A percentile compares a stretch with the other conserved stretches of the same genome.
Conservation (phyloP, 35 echinoderm and acorn worm species). For the Ophiothrix spiculata region DNA sequence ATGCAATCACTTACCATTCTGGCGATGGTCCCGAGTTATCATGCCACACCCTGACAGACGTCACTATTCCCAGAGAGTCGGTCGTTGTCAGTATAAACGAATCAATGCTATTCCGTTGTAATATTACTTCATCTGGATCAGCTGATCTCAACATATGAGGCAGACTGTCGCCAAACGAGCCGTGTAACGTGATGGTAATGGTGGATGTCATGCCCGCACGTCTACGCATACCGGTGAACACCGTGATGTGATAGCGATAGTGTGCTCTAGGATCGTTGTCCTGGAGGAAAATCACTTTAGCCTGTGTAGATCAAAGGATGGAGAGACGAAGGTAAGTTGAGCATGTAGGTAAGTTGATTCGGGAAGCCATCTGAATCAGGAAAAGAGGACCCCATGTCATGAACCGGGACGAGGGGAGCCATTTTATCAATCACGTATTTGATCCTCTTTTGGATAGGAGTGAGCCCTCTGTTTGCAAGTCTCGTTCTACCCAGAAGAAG, state of each 20-base stretch:
- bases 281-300: constrained; percentile 51
- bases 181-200: constrained; percentile 71
- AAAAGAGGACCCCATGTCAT: too few species aligned
- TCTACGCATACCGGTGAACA: constrained; percentile 79
- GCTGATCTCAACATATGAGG: constrained; percentile 81
- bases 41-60: constrained; percentile 79
- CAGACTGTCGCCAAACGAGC: constrained; percentile 54
- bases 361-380: too few species aligned
- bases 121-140: constrained; percentile 18
- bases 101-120: constrained; percentile 60
- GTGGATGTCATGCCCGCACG: constrained; percentile 73
- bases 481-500: too few species aligned
- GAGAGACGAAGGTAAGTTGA: too few species aligned
- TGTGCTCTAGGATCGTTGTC: constrained; percentile 66
- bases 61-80: constrained; percentile 52
- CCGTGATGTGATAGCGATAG: constrained; percentile 78
- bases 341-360: too few species aligned
- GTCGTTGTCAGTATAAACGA: constrained; percentile 78
- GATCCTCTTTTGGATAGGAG: too few species aligned
- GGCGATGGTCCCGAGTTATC: too few species aligned
- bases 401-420: too few species aligned
- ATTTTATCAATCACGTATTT: too few species aligned
- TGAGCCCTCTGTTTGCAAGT: too few species aligned
- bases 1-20: too few species aligned
- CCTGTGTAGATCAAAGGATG: too few species aligned